These are phyloP conservation scores for Tetraodon nigroviridis DNA, from an alignment of 2,113 vertebrate species.

Conservation along the genomic window DNA sequence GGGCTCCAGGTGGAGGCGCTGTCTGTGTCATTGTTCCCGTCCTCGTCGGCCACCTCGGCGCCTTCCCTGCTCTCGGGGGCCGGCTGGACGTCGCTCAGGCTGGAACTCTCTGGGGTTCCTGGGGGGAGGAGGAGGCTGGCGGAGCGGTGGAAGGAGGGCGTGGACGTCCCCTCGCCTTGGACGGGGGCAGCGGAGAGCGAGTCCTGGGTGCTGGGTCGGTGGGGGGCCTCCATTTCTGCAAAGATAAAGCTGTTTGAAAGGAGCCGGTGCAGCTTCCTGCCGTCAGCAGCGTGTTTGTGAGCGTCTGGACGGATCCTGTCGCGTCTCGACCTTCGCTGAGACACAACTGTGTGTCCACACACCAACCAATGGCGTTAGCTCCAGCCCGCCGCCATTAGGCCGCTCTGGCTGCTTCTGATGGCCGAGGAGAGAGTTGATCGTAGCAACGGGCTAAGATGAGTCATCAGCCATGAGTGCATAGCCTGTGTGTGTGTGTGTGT, in stretches of 20 bases:
- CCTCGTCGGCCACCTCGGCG: constrained; percentile 60
- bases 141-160: constrained; percentile 47
- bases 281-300: neutral
- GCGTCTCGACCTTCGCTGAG: constrained; percentile 20
- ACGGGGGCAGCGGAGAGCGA: constrained; percentile 45
- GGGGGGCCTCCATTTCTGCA: constrained; percentile 74
- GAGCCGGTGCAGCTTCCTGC: too few relatives aligned
- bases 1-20: constrained; percentile 83
- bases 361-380: constrained; percentile 49
- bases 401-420: constrained; percentile 25
- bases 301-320: constrained; percentile 7
- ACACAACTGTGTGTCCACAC: constrained; percentile 4
- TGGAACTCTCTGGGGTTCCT: constrained; percentile 25
- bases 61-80: constrained; percentile 66
- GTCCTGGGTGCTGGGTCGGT: constrained; percentile 72
- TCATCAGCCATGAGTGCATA: too few relatives aligned
- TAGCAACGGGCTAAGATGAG: constrained; percentile 42
- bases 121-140: constrained; percentile 25
- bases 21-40: constrained; percentile 76
- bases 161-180: constrained; percentile 48
- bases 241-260: constrained; percentile 11
- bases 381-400: constrained; percentile 39
- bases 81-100: constrained; percentile 40
- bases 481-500: too few relatives aligned
- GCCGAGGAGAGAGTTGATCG: constrained; percentile 22